Evolutionary conservation across 1,140 invertebrate genomes (phyloP).

Genomic region (Caenorhabditis briggsae): DNA sequence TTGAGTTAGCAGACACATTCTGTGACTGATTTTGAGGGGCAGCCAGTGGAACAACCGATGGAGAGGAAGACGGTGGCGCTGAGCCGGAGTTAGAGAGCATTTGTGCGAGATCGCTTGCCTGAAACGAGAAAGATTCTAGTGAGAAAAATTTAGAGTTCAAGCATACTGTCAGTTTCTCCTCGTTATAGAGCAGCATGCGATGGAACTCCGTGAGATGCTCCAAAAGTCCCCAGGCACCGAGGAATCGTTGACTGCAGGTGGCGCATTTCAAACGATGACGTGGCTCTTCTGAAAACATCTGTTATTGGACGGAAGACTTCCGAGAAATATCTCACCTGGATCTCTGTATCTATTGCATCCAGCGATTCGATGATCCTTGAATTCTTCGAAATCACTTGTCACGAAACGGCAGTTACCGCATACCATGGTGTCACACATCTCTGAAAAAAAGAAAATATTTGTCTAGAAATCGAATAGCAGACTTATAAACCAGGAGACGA

Average conservation of each 20-base stretch:
- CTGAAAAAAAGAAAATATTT: slow-evolving; percentile 36
- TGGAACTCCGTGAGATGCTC: slow-evolving; percentile 64
- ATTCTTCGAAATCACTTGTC: slow-evolving; percentile 60
- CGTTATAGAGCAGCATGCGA: slow-evolving; percentile 60
- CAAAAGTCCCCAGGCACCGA: slow-evolving; percentile 55
- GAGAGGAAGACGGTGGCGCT: neutral
- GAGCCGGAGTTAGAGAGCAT: neutral
- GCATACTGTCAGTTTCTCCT: slow-evolving; percentile 38
- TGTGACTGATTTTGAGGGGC: neutral
- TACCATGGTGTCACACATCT: slow-evolving; percentile 62
- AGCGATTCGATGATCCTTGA: slow-evolving; percentile 60
- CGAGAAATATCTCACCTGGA: slow-evolving; percentile 17
- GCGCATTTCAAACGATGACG: slow-evolving; percentile 53
- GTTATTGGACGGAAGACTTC: too few species aligned
- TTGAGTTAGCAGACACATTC: slow-evolving; percentile 4
- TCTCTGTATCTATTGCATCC: slow-evolving; percentile 34
- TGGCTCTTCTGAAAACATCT: slow-evolving; percentile 62
- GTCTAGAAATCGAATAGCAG: neutral
- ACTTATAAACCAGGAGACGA: neutral
- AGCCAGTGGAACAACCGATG: neutral
- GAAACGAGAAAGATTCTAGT: neutral
- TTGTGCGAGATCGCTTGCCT: slow-evolving; percentile 10
- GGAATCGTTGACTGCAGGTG: slow-evolving; percentile 60
- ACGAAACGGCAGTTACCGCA: slow-evolving; percentile 62
- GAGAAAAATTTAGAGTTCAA: neutral